These are phyloP conservation scores for Pollenia labialis DNA, from an alignment of 2,888 invertebrate genomes.

Conservation along the genomic window DNA sequence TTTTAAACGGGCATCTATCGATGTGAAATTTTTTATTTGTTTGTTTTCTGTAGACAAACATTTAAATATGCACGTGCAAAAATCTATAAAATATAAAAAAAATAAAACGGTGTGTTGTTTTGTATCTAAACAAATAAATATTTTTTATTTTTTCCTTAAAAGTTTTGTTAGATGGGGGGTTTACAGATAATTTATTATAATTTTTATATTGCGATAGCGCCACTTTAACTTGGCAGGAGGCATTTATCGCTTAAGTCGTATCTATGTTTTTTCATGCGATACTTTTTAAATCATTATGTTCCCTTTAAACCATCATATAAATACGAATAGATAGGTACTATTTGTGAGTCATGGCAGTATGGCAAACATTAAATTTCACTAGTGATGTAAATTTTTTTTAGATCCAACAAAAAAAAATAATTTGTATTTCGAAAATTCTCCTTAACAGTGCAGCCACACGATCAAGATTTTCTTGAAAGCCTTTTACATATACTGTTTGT, in stretches of 20 bases:
- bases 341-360: too few relatives aligned
- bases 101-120: slow-evolving; percentile 27
- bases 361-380: too few relatives aligned
- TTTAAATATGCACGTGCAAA: slow-evolving; percentile 55
- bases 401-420: too few relatives aligned
- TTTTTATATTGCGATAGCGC: slow-evolving; percentile 36
- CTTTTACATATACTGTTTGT: too few relatives aligned
- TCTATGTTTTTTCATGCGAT: background rate
- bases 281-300: background rate
- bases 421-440: too few relatives aligned
- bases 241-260: background rate
- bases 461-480: too few relatives aligned
- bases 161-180: background rate
- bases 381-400: too few relatives aligned
- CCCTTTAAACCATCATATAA: background rate
- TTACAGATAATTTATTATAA: slow-evolving; percentile 46
- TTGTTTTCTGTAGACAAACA: slow-evolving; percentile 6
- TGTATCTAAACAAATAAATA: slow-evolving; percentile 24
- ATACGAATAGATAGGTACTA: too few relatives aligned
- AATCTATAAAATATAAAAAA: slow-evolving; percentile 5
- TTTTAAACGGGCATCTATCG: background rate
- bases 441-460: too few relatives aligned
- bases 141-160: background rate
- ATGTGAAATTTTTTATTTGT: slow-evolving; percentile 33
- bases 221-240: slow-evolving; percentile 52